Evolutionary conservation across 2,113 vertebrate genomes (phyloP).

Genomic region (Mobula hypostoma): DNA sequence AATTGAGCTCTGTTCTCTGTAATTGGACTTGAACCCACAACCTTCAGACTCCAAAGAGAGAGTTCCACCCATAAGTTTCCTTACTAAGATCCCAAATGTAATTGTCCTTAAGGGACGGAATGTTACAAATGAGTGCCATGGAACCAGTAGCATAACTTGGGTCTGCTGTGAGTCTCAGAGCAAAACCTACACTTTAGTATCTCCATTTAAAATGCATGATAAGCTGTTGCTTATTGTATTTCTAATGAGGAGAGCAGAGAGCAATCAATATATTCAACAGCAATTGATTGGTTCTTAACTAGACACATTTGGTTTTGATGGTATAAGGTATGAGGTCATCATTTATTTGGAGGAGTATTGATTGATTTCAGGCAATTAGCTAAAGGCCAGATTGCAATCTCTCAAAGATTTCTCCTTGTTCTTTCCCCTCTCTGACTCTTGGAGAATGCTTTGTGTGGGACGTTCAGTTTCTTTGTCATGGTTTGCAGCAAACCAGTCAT

Average conservation of each 20-base stretch:
- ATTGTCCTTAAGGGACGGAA: not conserved
- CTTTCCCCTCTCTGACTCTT: not conserved
- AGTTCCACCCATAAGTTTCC: not conserved
- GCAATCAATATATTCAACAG: slow-evolving; percentile 28
- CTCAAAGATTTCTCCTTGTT: slow-evolving; percentile 15
- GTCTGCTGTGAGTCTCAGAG: not conserved
- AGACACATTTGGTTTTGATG: slow-evolving; percentile 29
- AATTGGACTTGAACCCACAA: not conserved
- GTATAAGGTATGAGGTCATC: slow-evolving; percentile 21
- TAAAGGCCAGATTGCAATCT: slow-evolving; percentile 22
- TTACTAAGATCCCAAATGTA: not conserved
- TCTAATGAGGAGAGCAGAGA: slow-evolving; percentile 11
- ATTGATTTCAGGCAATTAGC: slow-evolving; percentile 23
- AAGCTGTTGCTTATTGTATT: slow-evolving; percentile 26
- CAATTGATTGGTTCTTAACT: slow-evolving; percentile 30
- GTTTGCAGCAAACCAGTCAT: not conserved
- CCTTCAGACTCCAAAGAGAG: not conserved
- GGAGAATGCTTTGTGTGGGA: slow-evolving; percentile 8
- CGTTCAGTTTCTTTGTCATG: not conserved
- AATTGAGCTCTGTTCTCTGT: not conserved
- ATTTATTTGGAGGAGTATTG: slow-evolving; percentile 21
- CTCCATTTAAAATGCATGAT: slow-evolving; percentile 17
- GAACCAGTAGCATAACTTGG: not conserved
- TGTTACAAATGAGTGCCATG: not conserved
- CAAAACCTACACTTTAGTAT: not conserved